Percentiles rank a stretch among this genome's conserved stretches.
These are phyloP conservation scores for Pollimyrus isidori DNA, from an alignment of 2,113 vertebrate genomes.

Conservation along the genomic window DNA sequence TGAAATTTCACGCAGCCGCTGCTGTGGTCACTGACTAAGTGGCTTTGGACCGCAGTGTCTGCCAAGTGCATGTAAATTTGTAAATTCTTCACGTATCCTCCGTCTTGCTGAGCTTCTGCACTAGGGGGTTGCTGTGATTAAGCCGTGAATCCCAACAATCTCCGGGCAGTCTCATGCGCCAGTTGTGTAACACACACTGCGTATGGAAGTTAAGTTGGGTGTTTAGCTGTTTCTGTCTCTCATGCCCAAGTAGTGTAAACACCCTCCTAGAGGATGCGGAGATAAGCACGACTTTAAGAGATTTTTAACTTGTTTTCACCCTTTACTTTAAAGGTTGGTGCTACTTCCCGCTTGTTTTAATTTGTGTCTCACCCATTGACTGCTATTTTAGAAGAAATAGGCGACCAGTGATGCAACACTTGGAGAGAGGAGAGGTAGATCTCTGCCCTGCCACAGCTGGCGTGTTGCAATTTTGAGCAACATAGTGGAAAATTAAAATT, in stretches of 20 bases:
- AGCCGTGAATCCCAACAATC: not conserved
- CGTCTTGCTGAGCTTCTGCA: not conserved
- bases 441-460: constrained; percentile 1
- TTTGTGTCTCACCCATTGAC: not conserved
- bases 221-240: not conserved
- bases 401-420: not conserved
- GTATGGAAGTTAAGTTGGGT: not conserved
- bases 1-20: not conserved
- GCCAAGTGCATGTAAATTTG: not conserved
- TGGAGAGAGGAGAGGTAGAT: not conserved
- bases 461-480: constrained; percentile 13
- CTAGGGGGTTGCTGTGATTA: not conserved
- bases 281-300: not conserved
- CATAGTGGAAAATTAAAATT: not conserved
- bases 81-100: not conserved
- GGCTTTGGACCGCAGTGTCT: not conserved
- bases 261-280: not conserved
- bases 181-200: not conserved
- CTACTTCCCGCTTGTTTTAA: not conserved
- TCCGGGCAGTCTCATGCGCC: not conserved
- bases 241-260: not conserved
- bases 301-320: not conserved
- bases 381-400: not conserved
- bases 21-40: not conserved
- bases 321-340: not conserved